phyloP scores from a whole-genome alignment of 2,797 vertebrate species.

The Petrocephalus schoutedeni region DNA sequence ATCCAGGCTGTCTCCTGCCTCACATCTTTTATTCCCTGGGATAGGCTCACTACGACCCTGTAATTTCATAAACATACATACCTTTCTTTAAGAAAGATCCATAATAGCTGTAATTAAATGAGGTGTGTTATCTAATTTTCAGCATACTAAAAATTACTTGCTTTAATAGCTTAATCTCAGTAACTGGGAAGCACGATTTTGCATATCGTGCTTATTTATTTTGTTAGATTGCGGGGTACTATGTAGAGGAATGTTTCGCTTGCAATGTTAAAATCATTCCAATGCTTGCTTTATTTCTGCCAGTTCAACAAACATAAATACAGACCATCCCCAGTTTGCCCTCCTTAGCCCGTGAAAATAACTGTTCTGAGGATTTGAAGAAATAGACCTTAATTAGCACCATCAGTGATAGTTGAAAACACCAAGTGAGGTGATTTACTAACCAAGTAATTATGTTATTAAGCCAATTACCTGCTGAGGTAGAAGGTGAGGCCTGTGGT shows the following conservation, averaged over 20 bases:
- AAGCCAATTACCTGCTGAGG: not conserved
- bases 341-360: not conserved
- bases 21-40: not conserved
- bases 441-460: not conserved
- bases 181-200: not conserved
- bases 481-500: not conserved
- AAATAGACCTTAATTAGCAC: not conserved
- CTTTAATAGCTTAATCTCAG: not conserved
- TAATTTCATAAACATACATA: not conserved
- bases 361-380: not conserved
- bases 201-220: not conserved
- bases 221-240: not conserved
- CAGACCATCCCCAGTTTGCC: not conserved
- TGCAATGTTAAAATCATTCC: not conserved
- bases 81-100: not conserved
- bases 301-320: not conserved
- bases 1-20: not conserved
- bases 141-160: not conserved
- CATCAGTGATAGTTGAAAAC: not conserved
- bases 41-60: not conserved
- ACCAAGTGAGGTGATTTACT: conserved; percentile 6
- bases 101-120: not conserved
- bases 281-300: not conserved
- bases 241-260: not conserved
- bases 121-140: not conserved